Percentiles rank a stretch among this genome's conserved stretches.
Conservation (phyloP, 2,888 invertebrate species). For the Lycocerus yunnanus region DNA sequence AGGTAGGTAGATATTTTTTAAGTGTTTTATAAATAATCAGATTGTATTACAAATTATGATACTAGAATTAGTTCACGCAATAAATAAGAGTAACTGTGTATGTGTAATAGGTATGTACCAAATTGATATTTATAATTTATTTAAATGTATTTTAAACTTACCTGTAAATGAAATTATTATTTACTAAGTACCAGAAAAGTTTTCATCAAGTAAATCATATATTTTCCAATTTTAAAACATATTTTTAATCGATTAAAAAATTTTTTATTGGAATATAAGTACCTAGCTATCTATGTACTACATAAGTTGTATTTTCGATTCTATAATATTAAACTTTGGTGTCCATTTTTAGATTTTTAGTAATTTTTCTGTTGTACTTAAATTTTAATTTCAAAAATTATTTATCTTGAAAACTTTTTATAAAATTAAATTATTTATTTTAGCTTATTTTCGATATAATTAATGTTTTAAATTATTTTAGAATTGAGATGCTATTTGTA, state of each 20-base stretch:
- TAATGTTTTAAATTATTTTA: neutral
- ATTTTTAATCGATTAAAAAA: too few species aligned
- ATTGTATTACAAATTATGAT: neutral
- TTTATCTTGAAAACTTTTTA: neutral
- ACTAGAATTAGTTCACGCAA: neutral
- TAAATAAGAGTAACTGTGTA: neutral
- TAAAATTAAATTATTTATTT: too few species aligned
- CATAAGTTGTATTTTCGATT: too few species aligned
- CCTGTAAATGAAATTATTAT: neutral
- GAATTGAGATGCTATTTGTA: neutral
- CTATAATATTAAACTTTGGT: too few species aligned
- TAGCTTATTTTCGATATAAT: too few species aligned
- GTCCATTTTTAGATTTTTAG: too few species aligned
- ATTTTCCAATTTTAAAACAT: too few species aligned
- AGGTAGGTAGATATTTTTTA: neutral
- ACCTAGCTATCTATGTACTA: too few species aligned
- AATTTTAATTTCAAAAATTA: neutral
- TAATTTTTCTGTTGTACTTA: too few species aligned
- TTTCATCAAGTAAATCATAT: too few species aligned
- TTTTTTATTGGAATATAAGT: too few species aligned
- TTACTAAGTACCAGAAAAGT: too few species aligned
- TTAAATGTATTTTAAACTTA: neutral
- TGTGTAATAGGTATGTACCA: neutral
- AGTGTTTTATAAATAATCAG: neutral
- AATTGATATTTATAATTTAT: neutral